Percentiles rank a stretch among this genome's conserved stretches.
phyloP scores from a whole-genome alignment of 2,113 vertebrate species.

The Pseudorasbora parva region DNA sequence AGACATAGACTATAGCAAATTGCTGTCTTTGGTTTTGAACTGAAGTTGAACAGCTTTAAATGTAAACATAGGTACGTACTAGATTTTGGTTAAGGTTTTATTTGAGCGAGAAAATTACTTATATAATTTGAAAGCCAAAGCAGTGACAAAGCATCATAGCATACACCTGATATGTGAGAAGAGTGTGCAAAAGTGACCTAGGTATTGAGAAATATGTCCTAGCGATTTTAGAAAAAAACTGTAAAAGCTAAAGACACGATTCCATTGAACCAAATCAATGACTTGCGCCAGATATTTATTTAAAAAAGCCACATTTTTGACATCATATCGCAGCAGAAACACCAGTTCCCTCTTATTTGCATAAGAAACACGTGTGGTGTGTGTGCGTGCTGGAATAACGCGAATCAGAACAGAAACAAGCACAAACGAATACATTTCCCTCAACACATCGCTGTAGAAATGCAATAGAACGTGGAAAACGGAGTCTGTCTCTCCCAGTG shows the following conservation, averaged over 20 bases:
- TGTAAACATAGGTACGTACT: no score
- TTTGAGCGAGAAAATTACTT: no score
- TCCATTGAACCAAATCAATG: background rate
- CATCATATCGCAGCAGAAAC: background rate
- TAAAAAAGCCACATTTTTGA: background rate
- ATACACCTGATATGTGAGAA: no score
- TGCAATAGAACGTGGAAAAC: constrained; percentile 3
- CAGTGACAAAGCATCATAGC: no score
- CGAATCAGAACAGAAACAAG: constrained; percentile 2
- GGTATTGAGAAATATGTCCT: no score
- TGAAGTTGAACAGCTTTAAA: no score
- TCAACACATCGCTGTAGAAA: background rate
- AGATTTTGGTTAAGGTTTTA: no score
- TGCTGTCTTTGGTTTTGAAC: no score
- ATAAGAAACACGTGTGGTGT: background rate
- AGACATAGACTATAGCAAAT: no score
- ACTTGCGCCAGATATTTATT: background rate
- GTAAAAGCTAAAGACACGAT: background rate
- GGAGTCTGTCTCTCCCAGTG: background rate
- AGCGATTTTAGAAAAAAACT: no score
- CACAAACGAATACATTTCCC: constrained; percentile 8
- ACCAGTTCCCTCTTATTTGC: background rate
- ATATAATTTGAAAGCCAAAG: no score
- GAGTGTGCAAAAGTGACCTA: no score
- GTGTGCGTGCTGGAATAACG: background rate